Base-by-base conservation (phyloP, 2,113 vertebrate species). In the Clarias macrocephalus region DNA sequence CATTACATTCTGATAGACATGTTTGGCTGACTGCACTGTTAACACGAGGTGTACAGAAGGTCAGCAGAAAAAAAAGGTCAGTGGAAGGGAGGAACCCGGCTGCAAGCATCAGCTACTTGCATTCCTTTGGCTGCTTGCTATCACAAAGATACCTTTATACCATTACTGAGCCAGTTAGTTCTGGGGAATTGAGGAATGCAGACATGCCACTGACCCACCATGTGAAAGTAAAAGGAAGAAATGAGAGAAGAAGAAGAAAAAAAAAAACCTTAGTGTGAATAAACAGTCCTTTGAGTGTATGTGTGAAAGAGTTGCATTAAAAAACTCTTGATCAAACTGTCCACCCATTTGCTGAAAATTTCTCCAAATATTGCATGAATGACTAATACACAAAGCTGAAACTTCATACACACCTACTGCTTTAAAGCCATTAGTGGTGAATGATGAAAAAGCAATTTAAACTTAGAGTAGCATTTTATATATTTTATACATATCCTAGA, bases 121-220 rank as follows among this genome's bases (percentile, higher is more conserved):
- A 80, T 63, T 42, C 87, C 81, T 77, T 80, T 54, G 76, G 84
- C 84, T 73, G 89, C 60, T 42, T 56, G 86, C 80, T 89, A 88
- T 93, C 90, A 92, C 92, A 92, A 92, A 92, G 92, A 92, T 92
- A 91, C 90, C 89, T 86, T 91, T 91, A 90, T 92, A 83, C 83
- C 48, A 5, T 70, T 52, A 88, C 87, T 75, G 82, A 84, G 85
- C 33, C 85, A 79, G 12, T n/a, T 59, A 88, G 73, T 90, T 88
- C 81, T 72, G 65, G 88, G 90, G 90, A 90, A 81, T 80, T 75
- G 48, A 62, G 85, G 90, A 91, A 90, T 88, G 91, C 85, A 92
- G 92, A 91, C 90, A 65, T 66, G 21, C 63, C 37, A 54, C 87
- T 83, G 89, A 89, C 86, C 57, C 80, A 23, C 70, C 80, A 70